Conservation (phyloP, 1,140 invertebrate species). For the Branchinecta lynchi region DNA sequence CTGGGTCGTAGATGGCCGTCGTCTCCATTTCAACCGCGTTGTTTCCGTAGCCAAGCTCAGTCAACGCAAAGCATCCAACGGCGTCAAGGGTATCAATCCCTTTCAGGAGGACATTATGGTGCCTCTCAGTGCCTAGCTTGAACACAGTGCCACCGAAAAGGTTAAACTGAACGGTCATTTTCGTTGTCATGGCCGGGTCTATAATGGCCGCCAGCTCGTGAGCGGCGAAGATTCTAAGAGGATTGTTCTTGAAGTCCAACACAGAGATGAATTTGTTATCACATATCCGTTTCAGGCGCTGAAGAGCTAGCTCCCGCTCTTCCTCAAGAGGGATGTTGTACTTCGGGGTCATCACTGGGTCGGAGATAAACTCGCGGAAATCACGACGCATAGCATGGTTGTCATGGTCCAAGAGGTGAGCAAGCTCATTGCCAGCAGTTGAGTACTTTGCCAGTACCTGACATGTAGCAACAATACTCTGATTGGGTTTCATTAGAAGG, state of each 20-base stretch:
- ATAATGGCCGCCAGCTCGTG: constrained; percentile 30
- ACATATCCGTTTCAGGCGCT: constrained; percentile 28
- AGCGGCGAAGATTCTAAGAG: constrained; percentile 29
- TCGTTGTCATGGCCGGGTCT: constrained; percentile 31
- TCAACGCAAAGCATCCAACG: constrained; percentile 31
- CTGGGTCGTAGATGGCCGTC: constrained; percentile 27
- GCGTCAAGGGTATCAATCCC: constrained; percentile 30
- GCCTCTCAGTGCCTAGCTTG: constrained; percentile 30
- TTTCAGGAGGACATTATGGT: constrained; percentile 28
- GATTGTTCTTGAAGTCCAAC: constrained; percentile 30
- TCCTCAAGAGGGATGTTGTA: constrained; percentile 30
- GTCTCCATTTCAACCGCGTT: constrained; percentile 33
- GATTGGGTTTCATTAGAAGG: no score
- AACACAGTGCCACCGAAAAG: constrained; percentile 31
- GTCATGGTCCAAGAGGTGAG: constrained; percentile 30
- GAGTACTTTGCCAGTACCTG: neutral
- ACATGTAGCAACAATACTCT: no score
- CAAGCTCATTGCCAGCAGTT: constrained; percentile 24
- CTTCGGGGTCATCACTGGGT: constrained; percentile 24
- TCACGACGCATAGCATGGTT: constrained; percentile 29
- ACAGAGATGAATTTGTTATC: constrained; percentile 30
- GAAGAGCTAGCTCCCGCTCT: constrained; percentile 29
- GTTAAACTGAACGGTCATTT: constrained; percentile 34
- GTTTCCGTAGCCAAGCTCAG: constrained; percentile 32
- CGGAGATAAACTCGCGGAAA: constrained; percentile 26